Evolutionary conservation across 2,113 vertebrate species (phyloP).

Genomic region (Tachycineta bicolor): DNA sequence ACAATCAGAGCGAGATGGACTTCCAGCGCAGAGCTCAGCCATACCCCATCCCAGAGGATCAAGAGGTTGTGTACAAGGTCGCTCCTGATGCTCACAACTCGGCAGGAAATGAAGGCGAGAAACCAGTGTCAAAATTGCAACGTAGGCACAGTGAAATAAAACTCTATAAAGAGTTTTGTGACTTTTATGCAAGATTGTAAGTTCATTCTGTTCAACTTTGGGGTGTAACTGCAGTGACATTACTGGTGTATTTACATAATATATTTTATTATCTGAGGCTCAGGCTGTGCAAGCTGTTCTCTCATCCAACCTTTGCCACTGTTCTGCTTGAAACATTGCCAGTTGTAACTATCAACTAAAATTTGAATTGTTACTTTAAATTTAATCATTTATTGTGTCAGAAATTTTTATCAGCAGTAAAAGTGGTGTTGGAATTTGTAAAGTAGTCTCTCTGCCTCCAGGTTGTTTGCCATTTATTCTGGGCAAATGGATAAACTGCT

Average conservation of each 20-base stretch:
- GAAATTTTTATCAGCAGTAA: background rate
- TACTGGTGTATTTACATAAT: background rate
- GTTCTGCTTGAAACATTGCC: background rate
- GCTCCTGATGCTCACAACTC: slow-evolving; percentile 61
- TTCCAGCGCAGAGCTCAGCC: slow-evolving; percentile 70
- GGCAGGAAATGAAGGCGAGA: slow-evolving; percentile 77
- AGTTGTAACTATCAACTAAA: background rate
- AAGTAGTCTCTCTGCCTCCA: background rate
- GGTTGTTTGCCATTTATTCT: background rate
- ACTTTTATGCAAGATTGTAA: slow-evolving; percentile 98
- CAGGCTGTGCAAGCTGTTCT: background rate
- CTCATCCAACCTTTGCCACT: background rate
- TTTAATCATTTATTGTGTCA: background rate
- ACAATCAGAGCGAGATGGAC: slow-evolving; percentile 69
- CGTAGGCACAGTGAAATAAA: slow-evolving; percentile 91
- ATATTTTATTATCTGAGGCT: background rate
- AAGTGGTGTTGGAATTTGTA: background rate
- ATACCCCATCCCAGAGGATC: slow-evolving; percentile 82
- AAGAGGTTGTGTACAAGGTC: slow-evolving; percentile 65
- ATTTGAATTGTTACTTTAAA: background rate
- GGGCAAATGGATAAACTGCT: background rate
- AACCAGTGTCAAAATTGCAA: slow-evolving; percentile 88
- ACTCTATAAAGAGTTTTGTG: slow-evolving; percentile 98
- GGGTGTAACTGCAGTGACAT: background rate
- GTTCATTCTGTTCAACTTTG: slow-evolving; percentile 54